Percentiles rank a stretch among this genome's conserved stretches.
Evolutionary conservation across 2,888 invertebrate species (phyloP).

Genomic region (Idaea dimidiata): DNA sequence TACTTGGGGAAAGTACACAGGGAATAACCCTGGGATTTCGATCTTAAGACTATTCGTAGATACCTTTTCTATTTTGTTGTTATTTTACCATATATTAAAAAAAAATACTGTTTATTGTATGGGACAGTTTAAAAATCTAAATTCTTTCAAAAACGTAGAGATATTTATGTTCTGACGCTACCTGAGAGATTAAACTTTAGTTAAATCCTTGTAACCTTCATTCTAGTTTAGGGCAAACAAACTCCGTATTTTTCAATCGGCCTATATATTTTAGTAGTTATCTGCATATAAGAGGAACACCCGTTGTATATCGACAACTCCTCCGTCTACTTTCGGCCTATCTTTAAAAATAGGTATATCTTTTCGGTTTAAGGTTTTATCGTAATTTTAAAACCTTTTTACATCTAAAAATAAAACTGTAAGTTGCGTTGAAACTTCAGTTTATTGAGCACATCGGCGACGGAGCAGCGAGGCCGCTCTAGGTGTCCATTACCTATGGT

Average conservation of each 20-base stretch:
- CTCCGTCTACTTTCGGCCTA: no score
- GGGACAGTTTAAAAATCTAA: no score
- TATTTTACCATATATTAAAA: neutral
- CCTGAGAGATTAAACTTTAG: no score
- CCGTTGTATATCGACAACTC: neutral
- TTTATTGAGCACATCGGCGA: neutral
- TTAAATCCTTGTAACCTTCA: no score
- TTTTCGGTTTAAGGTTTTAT: neutral
- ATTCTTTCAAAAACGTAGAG: no score
- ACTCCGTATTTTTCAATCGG: neutral
- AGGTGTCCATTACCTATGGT: neutral
- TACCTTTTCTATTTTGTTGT: neutral
- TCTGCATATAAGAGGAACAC: neutral
- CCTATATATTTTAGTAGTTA: neutral
- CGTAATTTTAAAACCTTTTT: neutral
- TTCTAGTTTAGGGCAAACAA: neutral
- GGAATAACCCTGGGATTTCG: neutral
- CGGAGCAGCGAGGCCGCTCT: neutral
- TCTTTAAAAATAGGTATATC: neutral
- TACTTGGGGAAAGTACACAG: no score
- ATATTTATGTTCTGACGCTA: no score
- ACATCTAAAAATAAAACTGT: neutral
- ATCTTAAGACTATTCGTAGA: neutral
- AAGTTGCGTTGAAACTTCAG: neutral
- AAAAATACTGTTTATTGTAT: neutral